These are phyloP conservation scores for Hyla sarda DNA, from an alignment of 2,113 vertebrate genomes.

Conservation along the genomic window DNA sequence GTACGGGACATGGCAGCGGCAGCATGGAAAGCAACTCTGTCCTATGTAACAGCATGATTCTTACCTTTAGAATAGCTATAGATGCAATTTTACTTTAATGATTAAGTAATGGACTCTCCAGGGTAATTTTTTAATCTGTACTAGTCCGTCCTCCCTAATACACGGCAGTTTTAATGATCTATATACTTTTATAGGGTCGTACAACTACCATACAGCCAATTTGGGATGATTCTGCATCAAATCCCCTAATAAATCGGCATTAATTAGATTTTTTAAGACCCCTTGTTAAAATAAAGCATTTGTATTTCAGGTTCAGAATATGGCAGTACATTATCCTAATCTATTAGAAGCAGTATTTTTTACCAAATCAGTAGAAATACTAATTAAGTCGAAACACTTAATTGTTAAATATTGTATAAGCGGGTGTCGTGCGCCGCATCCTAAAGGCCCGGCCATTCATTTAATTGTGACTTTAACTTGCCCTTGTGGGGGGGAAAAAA, in stretches of 20 bases:
- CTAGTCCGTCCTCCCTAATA: not conserved
- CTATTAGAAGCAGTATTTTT: not conserved
- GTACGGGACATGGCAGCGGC: too few relatives aligned
- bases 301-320: constrained; percentile 17
- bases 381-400: constrained; percentile 47
- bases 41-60: not conserved
- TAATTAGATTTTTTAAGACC: constrained; percentile 41
- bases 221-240: not conserved
- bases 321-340: constrained; percentile 39
- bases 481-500: constrained; percentile 29
- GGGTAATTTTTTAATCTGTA: not conserved
- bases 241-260: constrained; percentile 39
- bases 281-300: constrained; percentile 44
- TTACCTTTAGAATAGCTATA: not conserved
- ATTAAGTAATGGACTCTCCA: not conserved
- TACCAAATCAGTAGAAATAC: constrained; percentile 33
- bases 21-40: not conserved
- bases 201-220: not conserved
- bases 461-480: constrained; percentile 54
- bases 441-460: not conserved
- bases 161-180: not conserved
- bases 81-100: not conserved
- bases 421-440: not conserved
- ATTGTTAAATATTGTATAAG: constrained; percentile 57
- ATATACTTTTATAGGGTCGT: not conserved